Evolutionary conservation across 2,888 invertebrate genomes (phyloP).

Genomic region (Cerastoderma edule): DNA sequence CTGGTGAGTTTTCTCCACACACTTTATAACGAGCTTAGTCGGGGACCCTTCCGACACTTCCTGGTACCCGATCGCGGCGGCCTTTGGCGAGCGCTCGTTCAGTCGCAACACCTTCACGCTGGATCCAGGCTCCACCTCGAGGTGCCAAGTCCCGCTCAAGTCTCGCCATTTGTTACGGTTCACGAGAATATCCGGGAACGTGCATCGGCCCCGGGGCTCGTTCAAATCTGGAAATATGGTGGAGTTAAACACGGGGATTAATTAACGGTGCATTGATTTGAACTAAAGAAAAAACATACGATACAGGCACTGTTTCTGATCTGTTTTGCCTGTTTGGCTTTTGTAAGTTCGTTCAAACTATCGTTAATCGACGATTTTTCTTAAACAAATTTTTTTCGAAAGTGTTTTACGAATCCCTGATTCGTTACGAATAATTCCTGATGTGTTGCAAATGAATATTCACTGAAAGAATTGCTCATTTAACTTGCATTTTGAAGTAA

Average conservation of each 20-base stretch:
- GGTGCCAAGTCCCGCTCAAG: constrained; percentile 69
- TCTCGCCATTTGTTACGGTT: constrained; percentile 76
- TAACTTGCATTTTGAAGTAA: too few species aligned
- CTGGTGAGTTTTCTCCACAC: constrained; percentile 62
- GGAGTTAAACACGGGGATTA: background rate
- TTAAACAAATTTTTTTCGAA: too few species aligned
- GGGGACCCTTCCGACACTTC: constrained; percentile 45
- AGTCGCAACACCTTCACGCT: constrained; percentile 70
- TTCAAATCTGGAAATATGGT: constrained; percentile 59
- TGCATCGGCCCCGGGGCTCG: constrained; percentile 61
- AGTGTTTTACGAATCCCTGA: too few species aligned
- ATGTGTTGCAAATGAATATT: too few species aligned
- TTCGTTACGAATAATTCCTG: too few species aligned
- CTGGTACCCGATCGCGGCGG: constrained; percentile 9
- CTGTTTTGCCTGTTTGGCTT: too few species aligned
- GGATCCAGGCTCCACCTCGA: constrained; percentile 68
- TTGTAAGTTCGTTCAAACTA: too few species aligned
- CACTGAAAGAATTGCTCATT: too few species aligned
- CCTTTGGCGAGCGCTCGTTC: constrained; percentile 56
- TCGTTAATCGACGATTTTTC: too few species aligned
- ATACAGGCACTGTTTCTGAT: too few species aligned
- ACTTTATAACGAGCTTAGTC: constrained; percentile 68
- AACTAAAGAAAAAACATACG: too few species aligned
- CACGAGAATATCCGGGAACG: constrained; percentile 74
- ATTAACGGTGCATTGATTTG: background rate